Evolutionary conservation across 2,797 vertebrate species (phyloP).

Genomic region (Dryobates pubescens): DNA sequence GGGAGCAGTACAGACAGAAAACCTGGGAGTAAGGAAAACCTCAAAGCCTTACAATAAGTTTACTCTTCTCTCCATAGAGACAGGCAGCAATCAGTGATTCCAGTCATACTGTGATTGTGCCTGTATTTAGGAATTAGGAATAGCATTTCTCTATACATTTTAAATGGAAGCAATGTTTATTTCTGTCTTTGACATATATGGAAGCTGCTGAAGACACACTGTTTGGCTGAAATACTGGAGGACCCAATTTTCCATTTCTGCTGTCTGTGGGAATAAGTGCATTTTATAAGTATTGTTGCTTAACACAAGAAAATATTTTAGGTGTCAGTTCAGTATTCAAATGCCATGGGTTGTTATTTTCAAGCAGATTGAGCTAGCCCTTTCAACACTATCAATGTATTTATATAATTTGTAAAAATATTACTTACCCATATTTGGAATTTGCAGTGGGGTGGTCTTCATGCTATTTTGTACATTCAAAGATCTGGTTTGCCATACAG

Average conservation of each 20-base stretch:
- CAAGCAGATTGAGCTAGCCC: background rate
- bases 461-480: background rate
- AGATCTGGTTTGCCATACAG: background rate
- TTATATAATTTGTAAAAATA: background rate
- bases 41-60: background rate
- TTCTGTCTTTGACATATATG: background rate
- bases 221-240: background rate
- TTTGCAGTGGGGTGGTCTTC: background rate
- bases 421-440: background rate
- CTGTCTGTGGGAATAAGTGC: background rate
- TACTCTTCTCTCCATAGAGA: background rate
- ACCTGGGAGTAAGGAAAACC: background rate
- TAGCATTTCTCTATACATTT: background rate
- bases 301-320: background rate
- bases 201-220: background rate
- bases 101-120: background rate
- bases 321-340: background rate
- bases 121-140: background rate
- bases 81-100: background rate
- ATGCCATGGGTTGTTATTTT: background rate
- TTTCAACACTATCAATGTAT: background rate
- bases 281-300: background rate
- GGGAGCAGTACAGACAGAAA: background rate
- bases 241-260: background rate
- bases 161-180: background rate